A percentile compares a stretch with the other conserved stretches of the same genome.
These are phyloP conservation scores for Luperina nickerlii DNA, from an alignment of 2,888 invertebrate species.

Conservation along the genomic window DNA sequence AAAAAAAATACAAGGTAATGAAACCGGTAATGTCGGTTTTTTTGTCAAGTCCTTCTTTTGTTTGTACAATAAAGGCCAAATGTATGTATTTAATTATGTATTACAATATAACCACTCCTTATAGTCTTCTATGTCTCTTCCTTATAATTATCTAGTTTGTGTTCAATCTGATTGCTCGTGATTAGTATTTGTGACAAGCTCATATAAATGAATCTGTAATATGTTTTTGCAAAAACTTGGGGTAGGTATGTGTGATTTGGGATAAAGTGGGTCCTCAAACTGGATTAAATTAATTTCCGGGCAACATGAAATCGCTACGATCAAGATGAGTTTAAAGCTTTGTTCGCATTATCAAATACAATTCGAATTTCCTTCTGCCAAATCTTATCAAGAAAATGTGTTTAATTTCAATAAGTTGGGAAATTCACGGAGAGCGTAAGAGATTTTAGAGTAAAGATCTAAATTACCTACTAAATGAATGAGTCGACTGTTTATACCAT, in stretches of 20 bases:
- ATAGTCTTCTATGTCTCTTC: neutral
- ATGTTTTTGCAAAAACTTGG: neutral
- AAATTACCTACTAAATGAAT: neutral
- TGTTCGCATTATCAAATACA: constrained; percentile 10
- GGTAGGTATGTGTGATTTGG: neutral
- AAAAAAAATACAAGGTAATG: constrained; percentile 30
- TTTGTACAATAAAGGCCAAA: constrained; percentile 2
- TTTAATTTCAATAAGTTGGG: constrained; percentile 1
- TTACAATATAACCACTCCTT: neutral
- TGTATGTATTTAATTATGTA: neutral
- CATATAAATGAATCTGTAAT: neutral
- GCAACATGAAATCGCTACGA: constrained; percentile 9
- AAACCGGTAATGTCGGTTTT: constrained; percentile 17
- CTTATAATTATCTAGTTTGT: neutral
- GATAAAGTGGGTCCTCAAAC: constrained; percentile 11
- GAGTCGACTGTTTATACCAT: neutral
- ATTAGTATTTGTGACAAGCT: neutral
- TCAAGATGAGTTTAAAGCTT: constrained; percentile 23
- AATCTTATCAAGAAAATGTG: neutral
- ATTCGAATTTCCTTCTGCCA: constrained; percentile 20
- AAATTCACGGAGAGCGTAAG: neutral
- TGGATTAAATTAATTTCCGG: constrained; percentile 48
- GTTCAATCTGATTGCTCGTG: neutral
- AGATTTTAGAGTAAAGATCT: constrained; percentile 7
- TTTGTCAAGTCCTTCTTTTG: constrained; percentile 8